phyloP scores from a whole-genome alignment of 2,113 vertebrate species.

The Gadus chalcogrammus region DNA sequence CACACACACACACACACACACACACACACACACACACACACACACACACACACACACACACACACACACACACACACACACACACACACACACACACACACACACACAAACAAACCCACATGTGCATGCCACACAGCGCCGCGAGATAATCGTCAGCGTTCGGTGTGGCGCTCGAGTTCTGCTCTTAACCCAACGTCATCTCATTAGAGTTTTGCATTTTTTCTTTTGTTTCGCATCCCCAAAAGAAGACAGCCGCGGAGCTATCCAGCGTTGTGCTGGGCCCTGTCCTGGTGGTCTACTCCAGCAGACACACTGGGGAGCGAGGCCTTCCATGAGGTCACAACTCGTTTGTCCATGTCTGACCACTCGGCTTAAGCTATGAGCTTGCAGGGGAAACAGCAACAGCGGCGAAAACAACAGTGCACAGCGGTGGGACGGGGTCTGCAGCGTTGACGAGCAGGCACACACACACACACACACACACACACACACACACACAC shows the following conservation, averaged over 20 bases:
- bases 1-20: too few relatives aligned
- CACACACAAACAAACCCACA: conserved; percentile 6
- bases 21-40: too few relatives aligned
- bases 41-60: too few relatives aligned
- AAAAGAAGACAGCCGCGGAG: conserved; percentile 43
- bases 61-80: too few relatives aligned
- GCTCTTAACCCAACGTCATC: conserved; percentile 44
- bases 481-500: neutral
- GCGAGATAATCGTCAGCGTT: conserved; percentile 33
- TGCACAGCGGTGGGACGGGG: conserved; percentile 38
- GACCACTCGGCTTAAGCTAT: conserved; percentile 54
- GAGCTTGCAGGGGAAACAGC: conserved; percentile 37
- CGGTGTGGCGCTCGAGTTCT: conserved; percentile 28
- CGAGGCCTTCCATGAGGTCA: conserved; percentile 57
- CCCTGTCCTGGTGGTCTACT: conserved; percentile 6
- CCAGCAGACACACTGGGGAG: conserved; percentile 41
- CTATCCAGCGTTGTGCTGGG: too few relatives aligned
- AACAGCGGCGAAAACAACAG: conserved; percentile 36
- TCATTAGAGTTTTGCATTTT: conserved; percentile 33
- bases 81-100: too few relatives aligned
- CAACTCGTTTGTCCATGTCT: conserved; percentile 33
- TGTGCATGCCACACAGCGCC: neutral
- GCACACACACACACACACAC: neutral
- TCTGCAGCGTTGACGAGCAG: neutral
- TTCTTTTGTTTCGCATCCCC: conserved; percentile 51